Evolutionary conservation across 2,797 vertebrate genomes (phyloP).

Genomic region (Sebastes diploproa): DNA sequence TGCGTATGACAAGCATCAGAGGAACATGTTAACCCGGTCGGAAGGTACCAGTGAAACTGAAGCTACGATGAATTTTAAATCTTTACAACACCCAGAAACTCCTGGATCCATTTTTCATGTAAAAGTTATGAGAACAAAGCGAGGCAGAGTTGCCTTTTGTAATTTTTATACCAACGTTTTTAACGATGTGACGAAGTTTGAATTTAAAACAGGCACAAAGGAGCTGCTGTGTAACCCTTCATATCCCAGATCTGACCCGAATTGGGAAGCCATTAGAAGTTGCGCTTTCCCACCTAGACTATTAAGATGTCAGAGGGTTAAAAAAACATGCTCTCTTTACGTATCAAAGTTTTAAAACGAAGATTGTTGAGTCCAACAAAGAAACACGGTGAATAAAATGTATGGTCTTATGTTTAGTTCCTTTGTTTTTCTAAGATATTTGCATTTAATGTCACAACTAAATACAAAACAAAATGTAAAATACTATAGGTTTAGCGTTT

Average conservation of each 20-base stretch:
- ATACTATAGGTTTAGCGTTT: not conserved
- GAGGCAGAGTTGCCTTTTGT: not conserved
- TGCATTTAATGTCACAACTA: not conserved
- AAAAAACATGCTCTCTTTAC: not conserved
- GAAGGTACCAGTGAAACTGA: not conserved
- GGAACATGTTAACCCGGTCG: slow-evolving; percentile 3
- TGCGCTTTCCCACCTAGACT: not conserved
- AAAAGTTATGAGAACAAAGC: not conserved
- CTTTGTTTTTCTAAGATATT: not conserved
- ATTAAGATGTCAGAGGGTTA: not conserved
- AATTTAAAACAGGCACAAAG: not conserved
- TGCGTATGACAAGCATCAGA: not conserved
- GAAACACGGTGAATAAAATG: not conserved
- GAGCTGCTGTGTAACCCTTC: not conserved
- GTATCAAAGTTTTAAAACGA: not conserved
- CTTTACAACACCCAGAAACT: not conserved
- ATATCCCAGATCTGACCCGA: not conserved
- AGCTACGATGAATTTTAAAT: not conserved
- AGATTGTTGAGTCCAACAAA: slow-evolving; percentile 5
- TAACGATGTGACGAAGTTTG: not conserved
- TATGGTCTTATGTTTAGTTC: not conserved
- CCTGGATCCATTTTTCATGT: not conserved
- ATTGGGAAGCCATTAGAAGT: not conserved
- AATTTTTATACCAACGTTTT: not conserved
- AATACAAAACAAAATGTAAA: not conserved